Conservation (phyloP, 2,888 invertebrate genomes). For the Thecophora atra region DNA sequence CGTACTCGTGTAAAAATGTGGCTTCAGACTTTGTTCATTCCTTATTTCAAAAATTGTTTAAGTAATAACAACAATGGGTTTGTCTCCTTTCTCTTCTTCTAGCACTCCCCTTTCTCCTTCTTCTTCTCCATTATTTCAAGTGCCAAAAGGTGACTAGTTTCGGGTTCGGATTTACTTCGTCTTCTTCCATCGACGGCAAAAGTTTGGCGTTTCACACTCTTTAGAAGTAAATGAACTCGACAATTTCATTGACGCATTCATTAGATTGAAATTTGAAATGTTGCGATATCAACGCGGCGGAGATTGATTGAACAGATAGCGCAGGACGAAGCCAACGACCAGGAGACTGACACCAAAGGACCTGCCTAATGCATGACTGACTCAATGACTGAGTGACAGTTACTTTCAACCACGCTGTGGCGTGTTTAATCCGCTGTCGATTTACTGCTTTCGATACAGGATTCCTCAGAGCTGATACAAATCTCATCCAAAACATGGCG, state of each 20-base stretch:
- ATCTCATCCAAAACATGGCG: conserved; percentile 23
- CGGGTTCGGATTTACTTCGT: background rate
- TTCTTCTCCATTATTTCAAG: background rate
- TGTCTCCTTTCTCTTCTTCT: background rate
- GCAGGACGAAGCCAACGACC: conserved; percentile 1
- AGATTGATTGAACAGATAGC: conserved; percentile 37
- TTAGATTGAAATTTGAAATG: conserved; percentile 39
- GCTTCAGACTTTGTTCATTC: no score
- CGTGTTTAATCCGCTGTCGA: conserved; percentile 31
- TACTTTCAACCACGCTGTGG: conserved; percentile 5
- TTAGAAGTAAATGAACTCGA: conserved; percentile 35
- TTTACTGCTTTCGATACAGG: conserved; percentile 12
- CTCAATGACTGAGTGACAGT: background rate
- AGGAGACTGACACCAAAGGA: conserved; percentile 6
- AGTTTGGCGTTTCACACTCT: conserved; percentile 8
- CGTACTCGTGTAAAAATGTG: no score
- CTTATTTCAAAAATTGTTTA: background rate
- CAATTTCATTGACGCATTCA: conserved; percentile 36
- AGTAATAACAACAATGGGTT: background rate
- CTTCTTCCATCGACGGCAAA: background rate
- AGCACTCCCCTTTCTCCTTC: background rate
- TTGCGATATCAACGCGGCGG: conserved; percentile 32
- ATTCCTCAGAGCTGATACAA: conserved; percentile 6
- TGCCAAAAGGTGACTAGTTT: conserved; percentile 6
- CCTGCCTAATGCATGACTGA: conserved; percentile 20